These are phyloP conservation scores for Mesembrinibis cayennensis DNA, from an alignment of 2,113 vertebrate genomes.

Conservation along the genomic window DNA sequence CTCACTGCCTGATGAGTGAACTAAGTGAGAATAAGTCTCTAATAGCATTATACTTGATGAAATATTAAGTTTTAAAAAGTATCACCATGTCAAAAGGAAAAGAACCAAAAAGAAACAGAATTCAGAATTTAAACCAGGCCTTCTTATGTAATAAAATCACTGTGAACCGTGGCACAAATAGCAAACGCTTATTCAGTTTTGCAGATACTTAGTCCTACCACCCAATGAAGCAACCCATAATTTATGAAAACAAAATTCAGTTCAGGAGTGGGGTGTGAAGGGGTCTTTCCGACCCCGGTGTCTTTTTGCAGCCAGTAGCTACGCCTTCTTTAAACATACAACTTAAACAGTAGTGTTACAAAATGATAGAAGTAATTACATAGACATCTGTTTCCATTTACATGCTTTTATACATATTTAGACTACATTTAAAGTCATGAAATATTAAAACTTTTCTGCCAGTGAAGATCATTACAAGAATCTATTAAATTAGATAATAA, in stretches of 20 bases:
- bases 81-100: slow-evolving; percentile 67
- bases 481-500: slow-evolving; percentile 86
- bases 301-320: not conserved
- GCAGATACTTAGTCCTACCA: not conserved
- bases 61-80: slow-evolving; percentile 90
- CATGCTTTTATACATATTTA: slow-evolving; percentile 55
- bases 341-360: not conserved
- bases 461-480: slow-evolving; percentile 75
- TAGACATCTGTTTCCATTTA: slow-evolving; percentile 64
- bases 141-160: not conserved
- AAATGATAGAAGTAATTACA: not conserved
- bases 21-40: slow-evolving; percentile 95
- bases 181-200: not conserved
- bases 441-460: slow-evolving; percentile 77
- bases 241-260: not conserved
- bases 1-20: slow-evolving; percentile 95
- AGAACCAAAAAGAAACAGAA: slow-evolving; percentile 52
- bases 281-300: not conserved
- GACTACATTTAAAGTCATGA: slow-evolving; percentile 63
- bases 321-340: slow-evolving; percentile 20
- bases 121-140: not conserved
- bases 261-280: not conserved
- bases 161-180: not conserved
- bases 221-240: not conserved
- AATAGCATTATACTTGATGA: slow-evolving; percentile 95